Evolutionary conservation across 2,888 invertebrate species (phyloP), one percentile per base, ranked within the genome.

Genomic region (Drosophila anomalata): DNA sequence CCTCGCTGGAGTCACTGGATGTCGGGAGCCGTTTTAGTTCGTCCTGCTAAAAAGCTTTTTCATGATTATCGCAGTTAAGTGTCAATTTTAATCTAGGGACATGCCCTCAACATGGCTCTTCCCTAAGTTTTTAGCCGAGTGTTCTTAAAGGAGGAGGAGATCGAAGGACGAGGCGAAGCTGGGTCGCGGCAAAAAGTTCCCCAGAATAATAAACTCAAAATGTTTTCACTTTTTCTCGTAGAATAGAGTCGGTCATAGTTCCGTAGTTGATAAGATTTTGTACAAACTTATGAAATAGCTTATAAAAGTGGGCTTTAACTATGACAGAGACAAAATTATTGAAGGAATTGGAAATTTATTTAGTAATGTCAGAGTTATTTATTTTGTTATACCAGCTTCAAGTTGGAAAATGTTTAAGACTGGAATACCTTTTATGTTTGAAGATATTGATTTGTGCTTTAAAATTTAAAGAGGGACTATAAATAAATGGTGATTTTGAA

Each of bases 31-130:
- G 12, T 39, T 42, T 48, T 56, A 26, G 68, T 44, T 60, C 59
- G 66, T 53, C 57, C 52, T 58, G 69, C 68, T 67, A 76, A 80
- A 83, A 76, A 75, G 84, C 63, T 65, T 65, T 83, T 84, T 73
- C 58, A 52, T 58, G 76, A 78, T 80, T 61, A 81, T 84, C 78
- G 73, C 69, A 75, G 73, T 72, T 78, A 79, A 79, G 77, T 82
- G 79, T 82, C 79, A 78, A 70, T 83, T 83, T 76, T 78, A 72
- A 80, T 83, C 74, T 75, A 80, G 59, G 31, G 33, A 50, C 42
- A 51, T 31, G 41, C 29, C 52, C 52, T 33, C 31, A 46, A 17
- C 14, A 14, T 14, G 14, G 33, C 4, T 51, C 31, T 22, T 12
- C 50, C 20, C 42, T 12, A 11, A 47, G 31, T 51, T 47, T 51